Conservation (phyloP, 2,888 invertebrate species). For the Eristalis intricaria region DNA sequence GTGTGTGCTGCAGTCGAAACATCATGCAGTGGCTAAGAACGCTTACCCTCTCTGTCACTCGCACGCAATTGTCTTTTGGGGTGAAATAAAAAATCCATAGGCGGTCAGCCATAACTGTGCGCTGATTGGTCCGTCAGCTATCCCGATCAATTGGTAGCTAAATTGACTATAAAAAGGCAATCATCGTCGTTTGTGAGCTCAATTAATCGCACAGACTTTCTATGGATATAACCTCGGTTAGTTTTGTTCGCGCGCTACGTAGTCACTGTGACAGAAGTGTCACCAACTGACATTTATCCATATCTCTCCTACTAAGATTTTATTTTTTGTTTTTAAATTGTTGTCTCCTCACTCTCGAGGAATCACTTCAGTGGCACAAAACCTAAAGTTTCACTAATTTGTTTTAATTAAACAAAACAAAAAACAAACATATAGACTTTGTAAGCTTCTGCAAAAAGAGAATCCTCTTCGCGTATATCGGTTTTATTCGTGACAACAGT, state of each 20-base stretch:
- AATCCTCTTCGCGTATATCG: conserved; percentile 17
- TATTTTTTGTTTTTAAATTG: neutral
- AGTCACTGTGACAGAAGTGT: conserved; percentile 49
- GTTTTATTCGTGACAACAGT: conserved; percentile 70
- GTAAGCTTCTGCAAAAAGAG: neutral
- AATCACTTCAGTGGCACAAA: conserved; percentile 27
- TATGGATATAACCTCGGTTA: conserved; percentile 74
- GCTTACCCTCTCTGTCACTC: conserved; percentile 49
- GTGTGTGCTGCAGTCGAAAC: conserved; percentile 21
- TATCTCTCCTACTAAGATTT: neutral
- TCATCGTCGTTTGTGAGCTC: conserved; percentile 82
- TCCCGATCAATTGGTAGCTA: conserved; percentile 76
- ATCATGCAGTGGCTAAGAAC: conserved; percentile 46
- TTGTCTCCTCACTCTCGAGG: conserved; percentile 31
- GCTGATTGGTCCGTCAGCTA: conserved; percentile 78
- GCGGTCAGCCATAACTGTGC: conserved; percentile 77
- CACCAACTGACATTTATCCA: conserved; percentile 36
- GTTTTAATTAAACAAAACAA: conserved; percentile 57
- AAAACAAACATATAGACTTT: conserved; percentile 2
- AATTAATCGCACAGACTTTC: conserved; percentile 81
- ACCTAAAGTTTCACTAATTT: conserved; percentile 58
- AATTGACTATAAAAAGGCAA: conserved; percentile 85
- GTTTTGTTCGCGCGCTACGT: conserved; percentile 63
- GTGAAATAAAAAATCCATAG: conserved; percentile 70
- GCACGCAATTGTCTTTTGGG: conserved; percentile 32